Percentiles rank a stretch among this genome's conserved stretches.
Evolutionary conservation across 1,140 invertebrate species (phyloP).

Genomic region (Glossosoma conforme): DNA sequence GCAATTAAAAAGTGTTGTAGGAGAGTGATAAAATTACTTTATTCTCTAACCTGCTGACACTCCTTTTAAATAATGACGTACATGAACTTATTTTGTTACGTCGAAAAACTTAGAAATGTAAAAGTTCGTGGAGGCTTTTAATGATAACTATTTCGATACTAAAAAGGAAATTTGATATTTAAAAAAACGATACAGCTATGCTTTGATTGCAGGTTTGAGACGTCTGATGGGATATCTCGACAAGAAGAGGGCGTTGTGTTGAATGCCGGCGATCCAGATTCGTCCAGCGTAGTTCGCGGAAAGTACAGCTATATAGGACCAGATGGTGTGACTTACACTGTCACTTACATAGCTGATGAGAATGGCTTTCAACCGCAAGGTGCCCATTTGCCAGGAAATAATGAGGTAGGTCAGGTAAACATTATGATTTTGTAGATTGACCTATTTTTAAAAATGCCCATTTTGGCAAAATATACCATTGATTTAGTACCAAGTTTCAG

Average conservation of each 20-base stretch:
- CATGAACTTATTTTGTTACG: neutral
- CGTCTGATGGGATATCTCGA: constrained; percentile 45
- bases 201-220: constrained; percentile 41
- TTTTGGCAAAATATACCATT: neutral
- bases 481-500: neutral
- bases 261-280: constrained; percentile 48
- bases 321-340: constrained; percentile 52
- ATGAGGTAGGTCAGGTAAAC: neutral
- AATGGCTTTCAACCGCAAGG: constrained; percentile 62
- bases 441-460: neutral
- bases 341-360: constrained; percentile 72
- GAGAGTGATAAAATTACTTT: neutral
- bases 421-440: neutral
- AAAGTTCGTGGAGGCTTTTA: neutral
- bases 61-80: neutral
- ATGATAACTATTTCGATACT: neutral
- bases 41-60: neutral
- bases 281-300: constrained; percentile 42
- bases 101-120: neutral
- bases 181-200: neutral
- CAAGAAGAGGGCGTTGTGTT: constrained; percentile 43
- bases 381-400: constrained; percentile 48
- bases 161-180: neutral
- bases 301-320: constrained; percentile 52
- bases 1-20: no score